Base-by-base conservation (phyloP, 2,113 vertebrate genomes). In the Limanda limanda region DNA sequence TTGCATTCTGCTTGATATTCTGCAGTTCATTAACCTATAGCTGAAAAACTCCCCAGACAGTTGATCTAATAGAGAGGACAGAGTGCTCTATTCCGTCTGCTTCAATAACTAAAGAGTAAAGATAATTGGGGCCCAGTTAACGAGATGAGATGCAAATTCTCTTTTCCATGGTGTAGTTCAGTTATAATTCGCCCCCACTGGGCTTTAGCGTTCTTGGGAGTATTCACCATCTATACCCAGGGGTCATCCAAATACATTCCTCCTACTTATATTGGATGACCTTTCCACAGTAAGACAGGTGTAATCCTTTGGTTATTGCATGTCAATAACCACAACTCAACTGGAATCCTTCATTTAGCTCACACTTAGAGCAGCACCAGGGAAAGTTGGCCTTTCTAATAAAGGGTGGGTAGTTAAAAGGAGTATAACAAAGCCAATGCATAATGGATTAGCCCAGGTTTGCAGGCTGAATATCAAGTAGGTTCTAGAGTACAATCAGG, bases 1-100 rank as follows among this genome's bases (percentile, higher is more conserved):
- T 89, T 92, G 87, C 74, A 82, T 78, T 90, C 81, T 86, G 76
- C 85, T 63, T 67, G 75, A 88, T 88, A 92, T 92, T 89, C 84
- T 72, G 82, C 89, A 92, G 89, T 93, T 94, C 90, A 94, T 94
- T 94, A 94, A 92, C 92, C 92, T 93, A 92, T 91, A 90, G 88
- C 88, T 85, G 88, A 90, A 93, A 88, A 92, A 78, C 80, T 93
- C 92, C 88, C 86, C 77, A 90, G 93, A 93, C 90, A 83, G 81
- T 90, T 88, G 74, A 85, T 86, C 84, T 91, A 93, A 93, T 92
- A 87, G 88, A 88, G 84, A 87, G 90, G 89, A 93, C 89, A 84
- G 72, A 68, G 74, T 56, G 76, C 83, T 87, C 52, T 83, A 76
- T 90, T 88, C 87, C 84, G 79, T 82, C 78, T 78, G 83, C 86